Evolutionary conservation across 2,888 invertebrate genomes (phyloP), one percentile per base, ranked within the genome.

Genomic region (Perdita meconis): DNA sequence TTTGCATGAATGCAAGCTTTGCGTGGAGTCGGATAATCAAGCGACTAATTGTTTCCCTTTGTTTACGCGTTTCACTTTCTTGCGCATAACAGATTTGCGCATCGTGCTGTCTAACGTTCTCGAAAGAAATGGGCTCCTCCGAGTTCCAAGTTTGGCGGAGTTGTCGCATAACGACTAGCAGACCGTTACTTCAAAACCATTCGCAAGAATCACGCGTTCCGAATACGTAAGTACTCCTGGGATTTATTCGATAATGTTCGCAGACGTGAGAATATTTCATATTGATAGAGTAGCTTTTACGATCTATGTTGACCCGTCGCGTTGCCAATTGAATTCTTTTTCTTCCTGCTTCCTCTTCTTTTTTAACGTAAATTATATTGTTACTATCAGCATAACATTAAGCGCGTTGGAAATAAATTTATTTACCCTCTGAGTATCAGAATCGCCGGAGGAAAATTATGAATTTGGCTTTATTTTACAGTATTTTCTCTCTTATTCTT

Each of bases 121-220:
- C 10, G 38, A 44, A 50, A 59, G 30, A 55, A 71, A 66, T 69
- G 47, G 55, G n/a, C 44, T 51, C 10, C 42, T n/a, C 26, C 16
- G 60, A 56, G 63, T 30, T 26, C 44, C 59, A 34, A 59, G 56
- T 68, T 75, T 64, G 66, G 57, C 26, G 36, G 8, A 19, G 47
- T 40, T 50, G 69, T 66, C 67, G 61, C 61, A 44, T 30, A 30
- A 42, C 60, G 60, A 53, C 42, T 2, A 22, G n/a, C 44, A 6
- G 36, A 82, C 83, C 83, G 83, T 83, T 83, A 83, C 57, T 57
- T 74, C 68, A 56, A 55, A 66, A 69, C 73, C 59, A 67, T 81
- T 78, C 64, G 63, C 66, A 57, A 68, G 30, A 59, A 76, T 71
- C 66, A 55, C 63, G 81, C 79, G 83, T 76, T 53, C 81, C 73